phyloP scores from a whole-genome alignment of 2,113 vertebrate genomes.

The Pollachius pollachius region DNA sequence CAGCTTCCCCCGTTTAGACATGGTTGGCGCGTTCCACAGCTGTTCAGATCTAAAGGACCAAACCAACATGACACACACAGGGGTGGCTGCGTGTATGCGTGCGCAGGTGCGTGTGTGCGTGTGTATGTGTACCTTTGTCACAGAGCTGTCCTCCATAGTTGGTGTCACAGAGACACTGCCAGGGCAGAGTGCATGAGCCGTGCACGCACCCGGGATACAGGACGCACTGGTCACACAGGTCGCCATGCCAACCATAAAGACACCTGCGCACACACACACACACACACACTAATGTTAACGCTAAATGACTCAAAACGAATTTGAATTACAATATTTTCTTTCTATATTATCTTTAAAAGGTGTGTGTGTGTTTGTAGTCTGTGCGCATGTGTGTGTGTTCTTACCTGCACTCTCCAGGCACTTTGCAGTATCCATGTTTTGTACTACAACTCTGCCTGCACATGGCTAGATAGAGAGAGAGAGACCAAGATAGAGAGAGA shows the following conservation, averaged over 20 bases:
- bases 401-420: too few species aligned
- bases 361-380: too few species aligned
- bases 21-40: conserved; percentile 84
- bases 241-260: conserved; percentile 90
- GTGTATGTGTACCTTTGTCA: conserved; percentile 81
- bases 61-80: not conserved
- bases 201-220: conserved; percentile 90
- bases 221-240: conserved; percentile 92
- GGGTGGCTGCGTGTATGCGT: not conserved
- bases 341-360: not conserved
- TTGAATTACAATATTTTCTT: too few species aligned
- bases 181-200: conserved; percentile 87
- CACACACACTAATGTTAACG: conserved; percentile 52
- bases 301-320: conserved; percentile 3
- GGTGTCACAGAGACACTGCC: conserved; percentile 94
- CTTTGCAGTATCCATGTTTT: too few species aligned
- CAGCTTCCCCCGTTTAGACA: conserved; percentile 90
- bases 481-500: too few species aligned
- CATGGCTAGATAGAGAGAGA: too few species aligned
- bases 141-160: conserved; percentile 96
- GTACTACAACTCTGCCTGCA: too few species aligned
- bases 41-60: conserved; percentile 82
- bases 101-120: conserved; percentile 8
- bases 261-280: conserved; percentile 5
- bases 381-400: too few species aligned